These are phyloP conservation scores for Limosa lapponica DNA, from an alignment of 2,797 vertebrate genomes.

Conservation along the genomic window DNA sequence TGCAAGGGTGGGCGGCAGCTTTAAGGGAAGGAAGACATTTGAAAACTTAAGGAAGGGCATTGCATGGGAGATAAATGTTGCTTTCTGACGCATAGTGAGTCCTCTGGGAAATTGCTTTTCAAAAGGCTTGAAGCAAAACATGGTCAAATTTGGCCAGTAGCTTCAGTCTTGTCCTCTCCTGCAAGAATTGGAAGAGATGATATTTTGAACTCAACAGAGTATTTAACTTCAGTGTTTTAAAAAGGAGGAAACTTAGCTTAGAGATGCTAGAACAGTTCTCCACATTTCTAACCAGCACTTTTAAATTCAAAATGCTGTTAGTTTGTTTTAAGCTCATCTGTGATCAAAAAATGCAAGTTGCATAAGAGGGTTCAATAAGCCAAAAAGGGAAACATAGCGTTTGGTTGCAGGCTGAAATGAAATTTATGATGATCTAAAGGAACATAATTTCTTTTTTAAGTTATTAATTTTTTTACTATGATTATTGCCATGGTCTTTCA, in stretches of 20 bases:
- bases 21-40: background rate
- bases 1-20: background rate
- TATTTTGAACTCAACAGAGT: background rate
- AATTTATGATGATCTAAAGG: background rate
- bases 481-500: background rate
- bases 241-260: background rate
- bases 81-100: background rate
- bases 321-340: background rate
- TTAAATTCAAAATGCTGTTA: background rate
- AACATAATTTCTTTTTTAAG: background rate
- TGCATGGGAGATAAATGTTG: background rate
- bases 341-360: conserved; percentile 10
- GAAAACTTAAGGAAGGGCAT: background rate
- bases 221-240: background rate
- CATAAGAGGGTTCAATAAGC: background rate
- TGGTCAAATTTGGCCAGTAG: background rate
- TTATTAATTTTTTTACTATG: background rate
- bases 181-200: background rate
- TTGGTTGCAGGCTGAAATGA: background rate
- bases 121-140: background rate
- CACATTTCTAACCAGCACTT: background rate
- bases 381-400: conserved; percentile 27
- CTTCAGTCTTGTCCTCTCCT: background rate
- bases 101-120: background rate
- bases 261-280: background rate